phyloP scores from a whole-genome alignment of 2,113 vertebrate species.

The Lamprotornis superbus region DNA sequence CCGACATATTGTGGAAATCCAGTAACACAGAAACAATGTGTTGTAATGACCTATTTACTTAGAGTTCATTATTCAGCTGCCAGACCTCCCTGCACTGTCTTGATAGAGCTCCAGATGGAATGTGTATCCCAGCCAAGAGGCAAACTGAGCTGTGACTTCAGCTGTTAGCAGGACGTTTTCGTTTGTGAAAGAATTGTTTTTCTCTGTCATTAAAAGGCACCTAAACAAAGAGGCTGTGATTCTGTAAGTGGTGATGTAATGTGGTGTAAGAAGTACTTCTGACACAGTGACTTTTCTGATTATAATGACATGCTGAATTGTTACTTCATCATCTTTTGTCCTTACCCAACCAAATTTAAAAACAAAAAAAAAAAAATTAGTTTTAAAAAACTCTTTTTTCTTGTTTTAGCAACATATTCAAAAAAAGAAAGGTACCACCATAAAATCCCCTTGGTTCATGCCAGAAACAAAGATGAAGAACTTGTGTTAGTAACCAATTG shows the following conservation, averaged over 20 bases:
- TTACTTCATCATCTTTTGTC: background rate
- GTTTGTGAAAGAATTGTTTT: conserved; percentile 37
- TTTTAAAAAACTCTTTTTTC: background rate
- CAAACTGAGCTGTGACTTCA: conserved; percentile 54
- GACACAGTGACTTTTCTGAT: background rate
- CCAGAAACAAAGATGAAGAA: background rate
- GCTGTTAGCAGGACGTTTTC: background rate
- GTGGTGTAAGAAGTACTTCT: background rate
- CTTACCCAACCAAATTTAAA: background rate
- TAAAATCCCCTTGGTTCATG: background rate
- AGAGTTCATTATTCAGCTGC: conserved; percentile 61
- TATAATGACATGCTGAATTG: background rate
- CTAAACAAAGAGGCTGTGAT: conserved; percentile 9
- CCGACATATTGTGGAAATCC: background rate
- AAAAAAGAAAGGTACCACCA: background rate
- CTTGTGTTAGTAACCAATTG: background rate
- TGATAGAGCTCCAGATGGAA: conserved; percentile 57
- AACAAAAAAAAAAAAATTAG: background rate
- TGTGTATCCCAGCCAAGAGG: conserved; percentile 7
- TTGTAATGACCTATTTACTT: conserved; percentile 41
- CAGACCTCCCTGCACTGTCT: conserved; percentile 57
- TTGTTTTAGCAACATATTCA: background rate
- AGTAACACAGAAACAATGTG: conserved; percentile 48
- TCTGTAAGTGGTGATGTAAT: background rate
- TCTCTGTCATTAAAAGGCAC: conserved; percentile 10